phyloP scores from a whole-genome alignment of 1,140 invertebrate species.

The Conus betulinus region DNA sequence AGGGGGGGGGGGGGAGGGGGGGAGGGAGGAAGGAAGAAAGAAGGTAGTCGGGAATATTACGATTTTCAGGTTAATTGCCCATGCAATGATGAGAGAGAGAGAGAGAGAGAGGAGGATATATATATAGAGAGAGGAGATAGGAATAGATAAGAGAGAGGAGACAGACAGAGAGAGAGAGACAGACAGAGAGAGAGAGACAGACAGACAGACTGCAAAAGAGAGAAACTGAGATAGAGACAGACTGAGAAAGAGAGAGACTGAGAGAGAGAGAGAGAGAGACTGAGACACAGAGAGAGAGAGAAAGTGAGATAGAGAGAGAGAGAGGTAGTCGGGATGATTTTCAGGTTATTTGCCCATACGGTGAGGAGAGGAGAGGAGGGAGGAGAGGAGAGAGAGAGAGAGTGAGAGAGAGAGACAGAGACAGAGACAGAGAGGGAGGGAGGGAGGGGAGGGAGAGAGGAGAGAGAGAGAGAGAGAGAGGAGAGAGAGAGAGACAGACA shows the following conservation, averaged over 20 bases:
- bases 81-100: not conserved
- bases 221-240: not conserved
- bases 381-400: slow-evolving; percentile 9
- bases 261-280: slow-evolving; percentile 2
- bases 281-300: slow-evolving; percentile 7
- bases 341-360: not conserved
- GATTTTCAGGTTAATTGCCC: too few species aligned
- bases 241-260: slow-evolving; percentile 1
- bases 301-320: not conserved
- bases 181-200: not conserved
- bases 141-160: not conserved
- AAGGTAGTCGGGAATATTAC: too few species aligned
- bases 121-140: not conserved
- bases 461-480: not conserved
- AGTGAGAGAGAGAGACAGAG: not conserved
- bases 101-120: too few species aligned
- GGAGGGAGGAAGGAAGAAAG: too few species aligned
- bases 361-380: not conserved
- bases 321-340: not conserved
- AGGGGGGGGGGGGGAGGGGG: too few species aligned
- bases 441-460: not conserved
- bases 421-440: slow-evolving; percentile 12
- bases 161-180: not conserved
- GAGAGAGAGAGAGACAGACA: not conserved
- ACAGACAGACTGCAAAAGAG: not conserved